Conservation (phyloP, 2,888 invertebrate species). For the Anthophora plumipes region DNA sequence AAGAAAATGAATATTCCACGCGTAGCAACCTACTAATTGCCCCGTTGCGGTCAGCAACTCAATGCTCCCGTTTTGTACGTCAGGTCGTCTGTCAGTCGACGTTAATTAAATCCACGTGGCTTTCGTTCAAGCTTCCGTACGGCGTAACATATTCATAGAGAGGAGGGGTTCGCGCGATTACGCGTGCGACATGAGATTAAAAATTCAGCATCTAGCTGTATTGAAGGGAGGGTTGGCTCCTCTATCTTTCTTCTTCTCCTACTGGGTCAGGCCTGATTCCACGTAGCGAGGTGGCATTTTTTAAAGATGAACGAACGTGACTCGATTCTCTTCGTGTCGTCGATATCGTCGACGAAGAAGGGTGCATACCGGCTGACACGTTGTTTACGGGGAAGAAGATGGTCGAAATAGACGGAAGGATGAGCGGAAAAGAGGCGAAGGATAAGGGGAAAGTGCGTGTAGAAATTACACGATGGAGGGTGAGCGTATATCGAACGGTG, state of each 20-base stretch:
- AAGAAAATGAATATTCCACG: conserved; percentile 13
- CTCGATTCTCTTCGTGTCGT: conserved; percentile 59
- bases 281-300: too few relatives aligned
- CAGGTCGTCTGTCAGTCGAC: conserved; percentile 5
- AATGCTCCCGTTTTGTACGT: not conserved
- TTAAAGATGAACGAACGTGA: conserved; percentile 48
- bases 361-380: conserved; percentile 49
- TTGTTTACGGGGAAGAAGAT: conserved; percentile 64
- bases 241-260: not conserved
- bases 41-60: conserved; percentile 8
- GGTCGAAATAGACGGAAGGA: not conserved
- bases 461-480: conserved; percentile 19
- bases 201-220: conserved; percentile 42
- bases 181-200: conserved; percentile 44
- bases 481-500: conserved; percentile 63
- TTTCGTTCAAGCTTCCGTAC: conserved; percentile 28
- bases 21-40: conserved; percentile 13
- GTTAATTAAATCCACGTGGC: conserved; percentile 49
- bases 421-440: not conserved
- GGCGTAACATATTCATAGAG: conserved; percentile 45
- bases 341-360: conserved; percentile 60
- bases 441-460: conserved; percentile 2
- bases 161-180: conserved; percentile 25
- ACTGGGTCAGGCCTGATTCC: conserved; percentile 47
- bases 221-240: not conserved